Evolutionary conservation across 2,113 vertebrate genomes (phyloP).

Genomic region (Suncus etruscus): DNA sequence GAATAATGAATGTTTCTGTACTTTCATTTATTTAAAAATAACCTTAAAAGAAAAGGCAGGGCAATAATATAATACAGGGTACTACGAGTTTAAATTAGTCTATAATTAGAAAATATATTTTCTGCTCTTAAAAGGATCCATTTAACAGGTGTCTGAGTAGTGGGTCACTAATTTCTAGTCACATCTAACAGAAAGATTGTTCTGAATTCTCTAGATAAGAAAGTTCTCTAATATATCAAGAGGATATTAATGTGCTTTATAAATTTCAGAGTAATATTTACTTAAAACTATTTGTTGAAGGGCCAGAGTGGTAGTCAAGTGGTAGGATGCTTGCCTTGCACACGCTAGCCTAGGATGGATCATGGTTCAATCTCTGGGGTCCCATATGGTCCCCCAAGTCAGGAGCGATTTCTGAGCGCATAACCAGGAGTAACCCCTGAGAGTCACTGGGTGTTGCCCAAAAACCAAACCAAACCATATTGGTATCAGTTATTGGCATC

Average conservation of each 20-base stretch:
- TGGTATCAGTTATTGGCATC: not conserved
- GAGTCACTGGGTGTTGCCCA: too few species aligned
- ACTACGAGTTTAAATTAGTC: not conserved
- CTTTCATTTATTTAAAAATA: conserved; percentile 71
- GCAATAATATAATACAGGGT: not conserved
- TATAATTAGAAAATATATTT: conserved; percentile 27
- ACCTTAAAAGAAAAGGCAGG: conserved; percentile 44
- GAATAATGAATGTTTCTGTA: conserved; percentile 74
- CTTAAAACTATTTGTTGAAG: not conserved
- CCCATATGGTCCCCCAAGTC: too few species aligned
- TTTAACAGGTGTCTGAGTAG: not conserved
- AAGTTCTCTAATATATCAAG: not conserved
- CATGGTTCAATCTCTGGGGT: too few species aligned
- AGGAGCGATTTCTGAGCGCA: too few species aligned
- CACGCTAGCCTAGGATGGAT: too few species aligned
- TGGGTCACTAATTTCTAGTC: not conserved
- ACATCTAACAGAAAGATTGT: not conserved
- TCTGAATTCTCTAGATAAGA: not conserved
- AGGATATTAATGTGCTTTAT: conserved; percentile 1
- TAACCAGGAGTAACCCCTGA: too few species aligned
- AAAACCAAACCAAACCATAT: not conserved
- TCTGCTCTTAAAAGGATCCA: not conserved
- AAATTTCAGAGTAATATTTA: not conserved
- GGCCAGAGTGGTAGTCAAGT: too few species aligned
- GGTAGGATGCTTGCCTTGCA: too few species aligned